A percentile compares a stretch with the other conserved stretches of the same genome.
Conservation (phyloP, 2,888 invertebrate genomes). For the Brachycybe producta region DNA sequence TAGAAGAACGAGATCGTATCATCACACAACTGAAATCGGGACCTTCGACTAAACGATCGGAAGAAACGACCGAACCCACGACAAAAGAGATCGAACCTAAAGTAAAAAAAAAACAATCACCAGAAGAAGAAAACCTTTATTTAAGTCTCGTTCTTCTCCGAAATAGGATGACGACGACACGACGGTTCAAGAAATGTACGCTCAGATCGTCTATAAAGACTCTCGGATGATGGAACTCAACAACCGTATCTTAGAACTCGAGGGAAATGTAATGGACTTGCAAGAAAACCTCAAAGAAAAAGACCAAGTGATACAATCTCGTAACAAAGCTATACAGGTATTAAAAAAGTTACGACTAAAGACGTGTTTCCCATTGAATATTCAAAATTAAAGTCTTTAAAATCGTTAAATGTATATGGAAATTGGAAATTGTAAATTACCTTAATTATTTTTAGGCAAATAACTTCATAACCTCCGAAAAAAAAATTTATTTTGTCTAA, state of each 20-base stretch:
- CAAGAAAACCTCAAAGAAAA: slow-evolving; percentile 71
- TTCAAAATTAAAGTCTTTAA: too few species aligned
- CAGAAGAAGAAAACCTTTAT: neutral
- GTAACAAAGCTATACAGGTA: slow-evolving; percentile 52
- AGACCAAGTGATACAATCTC: slow-evolving; percentile 66
- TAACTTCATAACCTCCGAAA: too few species aligned
- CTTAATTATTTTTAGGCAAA: too few species aligned
- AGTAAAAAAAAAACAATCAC: slow-evolving; percentile 5
- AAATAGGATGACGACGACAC: slow-evolving; percentile 22
- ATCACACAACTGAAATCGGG: slow-evolving; percentile 24
- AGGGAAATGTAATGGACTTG: slow-evolving; percentile 59
- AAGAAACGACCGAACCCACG: neutral
- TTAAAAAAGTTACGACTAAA: too few species aligned
- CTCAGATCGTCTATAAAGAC: slow-evolving; percentile 47
- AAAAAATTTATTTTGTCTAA: too few species aligned
- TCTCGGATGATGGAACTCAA: slow-evolving; percentile 50
- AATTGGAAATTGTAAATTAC: too few species aligned
- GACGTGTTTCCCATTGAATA: too few species aligned
- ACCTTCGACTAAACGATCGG: neutral
- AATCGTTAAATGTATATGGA: too few species aligned
- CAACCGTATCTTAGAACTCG: slow-evolving; percentile 56
- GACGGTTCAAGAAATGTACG: slow-evolving; percentile 37
- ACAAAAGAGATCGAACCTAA: neutral
- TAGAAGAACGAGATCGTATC: slow-evolving; percentile 34
- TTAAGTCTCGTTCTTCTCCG: slow-evolving; percentile 8